A percentile compares a stretch with the other conserved stretches of the same genome.
Conservation (phyloP, 2,888 invertebrate genomes). For the Mythimna lalbum region DNA sequence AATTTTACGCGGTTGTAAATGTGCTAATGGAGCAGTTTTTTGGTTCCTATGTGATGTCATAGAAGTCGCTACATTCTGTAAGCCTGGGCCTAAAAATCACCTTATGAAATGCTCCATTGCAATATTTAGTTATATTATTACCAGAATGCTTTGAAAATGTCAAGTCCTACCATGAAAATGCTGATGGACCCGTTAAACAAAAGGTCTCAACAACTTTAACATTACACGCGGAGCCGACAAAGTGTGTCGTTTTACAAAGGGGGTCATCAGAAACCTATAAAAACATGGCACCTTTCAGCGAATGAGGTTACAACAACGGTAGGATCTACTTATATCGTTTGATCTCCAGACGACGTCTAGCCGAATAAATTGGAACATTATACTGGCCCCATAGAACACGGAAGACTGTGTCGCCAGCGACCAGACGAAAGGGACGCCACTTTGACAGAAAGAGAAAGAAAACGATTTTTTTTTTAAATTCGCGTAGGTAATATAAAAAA, state of each 20-base stretch:
- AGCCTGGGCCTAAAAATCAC: neutral
- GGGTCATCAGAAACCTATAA: slow-evolving; percentile 25
- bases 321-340: slow-evolving; percentile 45
- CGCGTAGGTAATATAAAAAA: too few species aligned
- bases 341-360: slow-evolving; percentile 56
- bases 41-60: too few species aligned
- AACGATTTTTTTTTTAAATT: too few species aligned
- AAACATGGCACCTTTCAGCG: slow-evolving; percentile 25
- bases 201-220: neutral
- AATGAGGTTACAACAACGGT: slow-evolving; percentile 49
- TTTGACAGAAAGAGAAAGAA: too few species aligned
- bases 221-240: neutral
- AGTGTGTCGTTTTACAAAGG: neutral
- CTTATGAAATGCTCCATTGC: neutral
- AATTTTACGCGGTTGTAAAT: too few species aligned
- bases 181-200: neutral
- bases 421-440: neutral
- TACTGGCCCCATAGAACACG: slow-evolving; percentile 8
- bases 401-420: neutral
- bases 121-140: too few species aligned
- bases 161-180: neutral
- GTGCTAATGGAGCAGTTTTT: too few species aligned
- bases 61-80: too few species aligned
- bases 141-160: neutral
- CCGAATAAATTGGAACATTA: slow-evolving; percentile 39